Base-by-base conservation (phyloP, 2,113 vertebrate species). In the Uria aalge region DNA sequence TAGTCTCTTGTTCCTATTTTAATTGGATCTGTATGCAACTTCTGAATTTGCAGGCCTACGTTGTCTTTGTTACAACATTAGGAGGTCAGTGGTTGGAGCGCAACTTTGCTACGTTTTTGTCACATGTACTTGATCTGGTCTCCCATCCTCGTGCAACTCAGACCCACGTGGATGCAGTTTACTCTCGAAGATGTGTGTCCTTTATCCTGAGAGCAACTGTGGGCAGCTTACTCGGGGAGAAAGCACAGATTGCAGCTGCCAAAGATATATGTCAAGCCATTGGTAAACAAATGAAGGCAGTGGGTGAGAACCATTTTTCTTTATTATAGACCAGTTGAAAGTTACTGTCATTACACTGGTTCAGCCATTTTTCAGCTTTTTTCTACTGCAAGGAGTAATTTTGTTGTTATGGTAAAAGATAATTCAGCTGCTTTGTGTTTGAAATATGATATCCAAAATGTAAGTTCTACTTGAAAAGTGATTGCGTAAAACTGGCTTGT, bases 181-280 rank as follows among this genome's bases (percentile, higher is more conserved):
- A 99, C 94, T 99, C 99, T 3, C 99, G 99, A 69, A 99, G 99
- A 95, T 99, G 99, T 2, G 99, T 99, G 84, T 99, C 99, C 85
- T 99, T 99, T 92, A 99, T 99, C 97, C 98, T 99, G 26, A 98
- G 99, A 50, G 99, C 99, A 88, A 99, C 99, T 5, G 98, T 99
- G 91, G 99, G 99, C 48, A 99, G 99, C 95, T 97, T 99, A 72
- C 97, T 99, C 0, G 99, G 99, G 5, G 99, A 99, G 96, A 99
- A 99, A 97, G 99, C 99, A 26, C 99, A 99, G 98, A 99, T 99
- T 86, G 99, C 99, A 53, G 99, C 99, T 71, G 99, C 99, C 89
- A 99, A 99, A 98, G 99, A 99, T 97, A 98, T 99, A 93, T 99
- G 99, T 97, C 99, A 99, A 97, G 99, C 99, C 92, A 99, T 99